A percentile compares a stretch with the other conserved stretches of the same genome.
These are phyloP conservation scores for Sphecodes monilicornis DNA, from an alignment of 2,888 invertebrate genomes.

Conservation along the genomic window DNA sequence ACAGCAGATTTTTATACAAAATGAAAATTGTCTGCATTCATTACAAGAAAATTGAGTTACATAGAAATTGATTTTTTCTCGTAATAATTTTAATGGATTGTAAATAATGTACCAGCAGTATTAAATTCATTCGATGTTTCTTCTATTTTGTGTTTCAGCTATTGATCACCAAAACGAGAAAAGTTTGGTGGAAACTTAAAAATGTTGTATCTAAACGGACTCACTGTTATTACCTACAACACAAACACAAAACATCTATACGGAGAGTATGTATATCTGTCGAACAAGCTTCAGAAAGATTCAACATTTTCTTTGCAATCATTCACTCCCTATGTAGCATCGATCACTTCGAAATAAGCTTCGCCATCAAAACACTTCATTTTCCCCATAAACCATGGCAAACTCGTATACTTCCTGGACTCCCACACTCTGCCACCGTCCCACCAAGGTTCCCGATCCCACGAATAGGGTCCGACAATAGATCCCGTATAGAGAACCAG, in stretches of 20 bases:
- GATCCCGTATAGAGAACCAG: slow-evolving; percentile 21
- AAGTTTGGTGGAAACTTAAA: no score
- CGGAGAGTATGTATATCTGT: neutral
- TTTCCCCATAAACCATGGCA: neutral
- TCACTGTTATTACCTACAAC: neutral
- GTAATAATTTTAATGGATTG: no score
- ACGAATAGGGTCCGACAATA: slow-evolving; percentile 6
- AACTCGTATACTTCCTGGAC: slow-evolving; percentile 6
- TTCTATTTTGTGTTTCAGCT: no score
- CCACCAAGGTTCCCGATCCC: neutral
- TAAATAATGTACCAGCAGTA: no score
- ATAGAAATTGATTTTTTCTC: no score
- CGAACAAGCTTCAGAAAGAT: neutral
- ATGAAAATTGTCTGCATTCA: no score
- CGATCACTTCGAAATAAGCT: neutral
- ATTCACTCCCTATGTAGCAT: neutral
- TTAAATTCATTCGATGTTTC: no score
- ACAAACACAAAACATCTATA: neutral
- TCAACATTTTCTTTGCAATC: neutral
- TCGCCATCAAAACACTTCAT: neutral
- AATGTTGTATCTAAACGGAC: no score
- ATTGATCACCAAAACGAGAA: no score
- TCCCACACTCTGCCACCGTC: neutral
- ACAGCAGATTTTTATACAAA: no score
- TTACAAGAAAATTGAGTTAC: no score